These are phyloP conservation scores for Labroides dimidiatus DNA, from an alignment of 2,797 vertebrate genomes.

Conservation along the genomic window DNA sequence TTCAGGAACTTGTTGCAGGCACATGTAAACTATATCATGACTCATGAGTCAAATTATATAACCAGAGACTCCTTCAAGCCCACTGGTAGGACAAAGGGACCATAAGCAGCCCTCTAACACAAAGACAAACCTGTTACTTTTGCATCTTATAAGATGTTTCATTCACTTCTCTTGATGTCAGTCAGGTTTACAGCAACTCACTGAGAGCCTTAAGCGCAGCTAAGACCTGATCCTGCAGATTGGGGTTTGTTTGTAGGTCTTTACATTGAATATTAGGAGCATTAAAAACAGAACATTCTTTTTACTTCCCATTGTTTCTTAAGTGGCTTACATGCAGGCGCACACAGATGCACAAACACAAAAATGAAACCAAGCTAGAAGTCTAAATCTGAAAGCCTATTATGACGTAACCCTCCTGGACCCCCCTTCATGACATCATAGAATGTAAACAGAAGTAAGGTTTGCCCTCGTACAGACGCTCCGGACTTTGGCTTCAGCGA, in stretches of 20 bases:
- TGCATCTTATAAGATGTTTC: constrained; percentile 28
- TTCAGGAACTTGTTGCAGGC: constrained; percentile 40
- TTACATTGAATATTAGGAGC: constrained; percentile 8
- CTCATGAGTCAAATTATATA: constrained; percentile 58
- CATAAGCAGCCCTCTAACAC: constrained; percentile 9
- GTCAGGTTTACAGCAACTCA: constrained; percentile 27
- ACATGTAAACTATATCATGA: constrained; percentile 58
- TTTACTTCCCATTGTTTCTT: constrained; percentile 34
- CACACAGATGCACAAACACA: constrained; percentile 1
- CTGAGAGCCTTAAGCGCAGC: constrained; percentile 22
- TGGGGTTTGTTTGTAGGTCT: constrained; percentile 3
- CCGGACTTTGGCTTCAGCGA: constrained; percentile 60
- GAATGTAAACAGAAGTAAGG: constrained; percentile 50
- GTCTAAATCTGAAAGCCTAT: constrained; percentile 40
- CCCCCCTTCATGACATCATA: constrained; percentile 50
- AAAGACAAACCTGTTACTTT: background rate
- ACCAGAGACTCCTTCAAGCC: constrained; percentile 34
- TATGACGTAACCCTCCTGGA: constrained; percentile 55
- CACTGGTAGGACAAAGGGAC: constrained; percentile 18
- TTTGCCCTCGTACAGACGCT: constrained; percentile 48
- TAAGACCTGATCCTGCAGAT: constrained; percentile 32
- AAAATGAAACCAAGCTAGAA: constrained; percentile 36
- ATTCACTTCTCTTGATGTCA: constrained; percentile 21
- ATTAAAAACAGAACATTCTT: constrained; percentile 21
- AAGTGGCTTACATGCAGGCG: constrained; percentile 52